Conservation (phyloP, 2,113 vertebrate species). For the Strix uralensis region DNA sequence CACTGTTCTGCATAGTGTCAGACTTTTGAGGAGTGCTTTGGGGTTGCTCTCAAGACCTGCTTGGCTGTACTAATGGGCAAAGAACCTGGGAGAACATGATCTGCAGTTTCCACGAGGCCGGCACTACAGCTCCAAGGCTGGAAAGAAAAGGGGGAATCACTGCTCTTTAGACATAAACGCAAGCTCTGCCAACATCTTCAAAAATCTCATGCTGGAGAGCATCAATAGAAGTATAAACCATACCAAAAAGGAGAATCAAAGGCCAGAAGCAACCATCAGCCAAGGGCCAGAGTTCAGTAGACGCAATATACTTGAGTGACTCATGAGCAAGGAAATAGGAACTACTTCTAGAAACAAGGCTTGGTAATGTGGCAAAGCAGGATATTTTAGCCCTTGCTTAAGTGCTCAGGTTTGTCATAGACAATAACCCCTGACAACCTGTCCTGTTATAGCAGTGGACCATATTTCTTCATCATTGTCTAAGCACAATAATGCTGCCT, state of each 20-base stretch:
- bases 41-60: rapidly evolving
- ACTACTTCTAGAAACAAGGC: not conserved
- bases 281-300: not conserved
- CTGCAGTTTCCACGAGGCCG: not conserved
- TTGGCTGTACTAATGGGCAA: not conserved
- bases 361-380: not conserved
- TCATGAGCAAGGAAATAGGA: not conserved
- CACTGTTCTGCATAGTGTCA: rapidly evolving
- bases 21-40: not conserved
- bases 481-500: not conserved
- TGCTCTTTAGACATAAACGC: not conserved
- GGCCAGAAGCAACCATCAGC: not conserved
- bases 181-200: not conserved
- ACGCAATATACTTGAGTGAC: not conserved
- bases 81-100: not conserved
- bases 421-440: not conserved
- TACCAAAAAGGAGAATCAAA: not conserved
- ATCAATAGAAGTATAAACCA: not conserved
- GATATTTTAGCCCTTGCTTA: not conserved
- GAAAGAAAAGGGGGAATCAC: not conserved
- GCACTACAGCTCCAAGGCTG: not conserved
- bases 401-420: not conserved
- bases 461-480: not conserved
- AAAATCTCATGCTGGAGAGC: not conserved
- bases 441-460: not conserved